Base-by-base conservation (phyloP, 2,797 vertebrate genomes). In the Phoxinus dragarum region DNA sequence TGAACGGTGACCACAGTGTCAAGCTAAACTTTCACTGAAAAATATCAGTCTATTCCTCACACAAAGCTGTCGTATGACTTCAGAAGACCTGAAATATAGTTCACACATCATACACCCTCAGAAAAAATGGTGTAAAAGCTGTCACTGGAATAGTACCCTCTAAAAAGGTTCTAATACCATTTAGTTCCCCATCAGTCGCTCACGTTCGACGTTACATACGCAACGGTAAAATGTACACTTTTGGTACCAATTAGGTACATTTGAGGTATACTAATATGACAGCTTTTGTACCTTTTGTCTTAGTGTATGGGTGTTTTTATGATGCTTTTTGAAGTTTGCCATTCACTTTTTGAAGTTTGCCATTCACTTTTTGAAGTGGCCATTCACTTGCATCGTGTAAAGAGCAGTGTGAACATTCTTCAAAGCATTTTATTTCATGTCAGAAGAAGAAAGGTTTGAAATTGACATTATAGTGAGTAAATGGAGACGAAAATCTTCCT, bases 11-110 rank as follows among this genome's bases (percentile, higher is more conserved):
- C 38, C 54, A 40, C 75, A 44, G 14, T 31, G 75, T 59, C 54
- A 78, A 61, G 36, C 75, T 42, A 27, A 16, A 78, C 61, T 42
- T 78, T 78, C 38, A 6, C 3, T 31, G 36, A 78, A 78, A 78
- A 42, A 61, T 78, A 5, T 27, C 52, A 76, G 52, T 40, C 4
- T 77, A 3, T 36, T 75, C 10, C 49, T 54, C 47, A 75, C 10
- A 36, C 31, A 6, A 75, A 75, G 31, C 47, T 54, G 74, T 56
- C 21, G 21, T 27, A 27, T 61, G 52, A 61, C 2, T 59, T 77
- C 54, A 61, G 36, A 77, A 38, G 23, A 40, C 21, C 8, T 27
- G 0, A 77, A 61, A 78, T 61, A 61, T 61, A 61, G 8, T 5
- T 23, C 14, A 42, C 8, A 78, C 23, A 0, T 61, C 38, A 78